Evolutionary conservation across 2,888 invertebrate genomes (phyloP), one percentile per base, ranked within the genome.

Genomic region (Enoplolaimus lenunculus): DNA sequence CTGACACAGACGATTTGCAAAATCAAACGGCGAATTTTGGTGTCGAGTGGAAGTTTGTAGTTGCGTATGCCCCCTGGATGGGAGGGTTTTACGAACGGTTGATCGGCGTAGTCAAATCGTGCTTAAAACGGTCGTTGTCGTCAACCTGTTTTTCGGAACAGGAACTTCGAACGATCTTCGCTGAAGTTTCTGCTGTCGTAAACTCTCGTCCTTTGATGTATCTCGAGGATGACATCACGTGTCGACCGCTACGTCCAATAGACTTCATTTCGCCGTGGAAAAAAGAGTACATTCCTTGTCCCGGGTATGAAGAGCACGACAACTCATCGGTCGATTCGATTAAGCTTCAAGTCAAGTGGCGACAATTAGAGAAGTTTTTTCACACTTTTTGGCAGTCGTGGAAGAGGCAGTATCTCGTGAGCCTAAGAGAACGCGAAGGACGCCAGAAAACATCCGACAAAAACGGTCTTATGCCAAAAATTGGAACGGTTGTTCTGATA

Each of bases 401-500:
- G 67, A 66, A 66, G n/a, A 66, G 30, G 28, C 34, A 66, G 33
- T 33, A 29, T 66, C 67, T 66, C 67, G 34, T 29, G 28, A 30
- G 30, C 67, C 67, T 66, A 31, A 29, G 67, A 29, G 33, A 29
- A 7, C 28, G 34, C n/a, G 67, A 66, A 21, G 30, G 67, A 29
- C 67, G 30, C 62, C 62, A 62, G 28, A 31, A 7, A 29, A 3
- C 62, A 26, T 26, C 7, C n/a, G 31, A 62, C 16, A 29, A 29
- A 13, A 13, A n/a, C 62, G 29, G 29, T 62, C 62, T 26, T 7
- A 3, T 66, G 7, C 67, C 67, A n/a, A 30, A 21, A 66, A 34
- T 66, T 33, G 67, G 67, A n/a, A 34, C 31, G 13, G 33, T 66
- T 29, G 67, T 66, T 66, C 34, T 66, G 67, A 31, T 66, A n/a